A percentile compares a stretch with the other conserved stretches of the same genome.
Evolutionary conservation across 2,113 vertebrate species (phyloP).

Genomic region (Chroicocephalus ridibundus): DNA sequence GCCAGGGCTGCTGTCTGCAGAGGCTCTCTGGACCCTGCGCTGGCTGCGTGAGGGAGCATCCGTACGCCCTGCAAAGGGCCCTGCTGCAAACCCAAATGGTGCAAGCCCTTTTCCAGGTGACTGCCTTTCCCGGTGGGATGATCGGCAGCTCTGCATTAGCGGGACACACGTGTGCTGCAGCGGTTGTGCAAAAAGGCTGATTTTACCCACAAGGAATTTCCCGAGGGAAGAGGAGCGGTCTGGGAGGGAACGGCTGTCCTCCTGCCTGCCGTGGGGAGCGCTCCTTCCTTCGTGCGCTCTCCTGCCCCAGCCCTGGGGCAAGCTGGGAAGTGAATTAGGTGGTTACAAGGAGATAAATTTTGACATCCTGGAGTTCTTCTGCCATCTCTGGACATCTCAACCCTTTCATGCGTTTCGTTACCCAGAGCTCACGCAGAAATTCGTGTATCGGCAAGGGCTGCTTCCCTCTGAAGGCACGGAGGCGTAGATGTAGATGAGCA

Average conservation of each 20-base stretch:
- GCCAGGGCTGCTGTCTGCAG: background rate
- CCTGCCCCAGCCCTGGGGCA: background rate
- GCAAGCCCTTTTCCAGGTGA: background rate
- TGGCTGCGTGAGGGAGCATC: background rate
- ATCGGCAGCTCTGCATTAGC: background rate
- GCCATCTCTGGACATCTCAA: background rate
- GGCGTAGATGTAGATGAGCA: background rate
- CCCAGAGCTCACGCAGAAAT: background rate
- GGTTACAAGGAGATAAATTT: background rate
- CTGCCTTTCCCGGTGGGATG: background rate
- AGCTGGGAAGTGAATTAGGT: background rate
- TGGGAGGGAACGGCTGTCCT: background rate
- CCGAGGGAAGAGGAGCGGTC: background rate
- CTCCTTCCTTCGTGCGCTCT: background rate
- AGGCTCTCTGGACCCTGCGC: background rate
- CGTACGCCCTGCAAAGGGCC: background rate
- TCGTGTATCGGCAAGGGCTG: background rate
- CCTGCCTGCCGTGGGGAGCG: rapidly evolving
- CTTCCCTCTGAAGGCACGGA: background rate
- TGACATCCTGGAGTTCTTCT: background rate
- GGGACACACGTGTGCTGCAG: rapidly evolving
- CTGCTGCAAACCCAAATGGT: background rate
- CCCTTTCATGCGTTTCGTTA: background rate
- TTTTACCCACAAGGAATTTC: background rate
- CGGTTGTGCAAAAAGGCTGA: background rate